A percentile compares a stretch with the other conserved stretches of the same genome.
Evolutionary conservation across 2,888 invertebrate species (phyloP).

Genomic region (Thelaira solivaga): DNA sequence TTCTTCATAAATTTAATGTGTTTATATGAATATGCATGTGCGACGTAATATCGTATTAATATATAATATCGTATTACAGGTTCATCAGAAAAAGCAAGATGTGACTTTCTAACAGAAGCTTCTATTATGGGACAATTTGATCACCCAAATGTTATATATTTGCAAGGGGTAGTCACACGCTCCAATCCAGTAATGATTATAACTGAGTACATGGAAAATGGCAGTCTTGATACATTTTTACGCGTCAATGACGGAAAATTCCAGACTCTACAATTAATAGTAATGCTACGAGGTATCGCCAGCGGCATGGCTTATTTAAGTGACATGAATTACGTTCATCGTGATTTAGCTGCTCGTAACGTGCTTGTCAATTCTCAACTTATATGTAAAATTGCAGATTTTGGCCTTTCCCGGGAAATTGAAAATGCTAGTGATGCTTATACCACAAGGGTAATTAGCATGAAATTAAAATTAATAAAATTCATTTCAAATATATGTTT

Average conservation of each 20-base stretch:
- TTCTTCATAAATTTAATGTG: too few species aligned
- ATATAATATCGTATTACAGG: slow-evolving; percentile 71
- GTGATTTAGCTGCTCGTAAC: slow-evolving; percentile 95
- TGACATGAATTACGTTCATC: slow-evolving; percentile 99
- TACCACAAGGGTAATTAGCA: slow-evolving; percentile 83
- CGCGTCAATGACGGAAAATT: slow-evolving; percentile 97
- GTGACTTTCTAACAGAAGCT: slow-evolving; percentile 99
- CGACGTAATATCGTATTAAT: too few species aligned
- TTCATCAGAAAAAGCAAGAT: slow-evolving; percentile 94
- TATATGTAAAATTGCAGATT: slow-evolving; percentile 99
- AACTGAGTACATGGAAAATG: slow-evolving; percentile 99
- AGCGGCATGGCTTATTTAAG: slow-evolving; percentile 99
- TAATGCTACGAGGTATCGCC: slow-evolving; percentile 98
- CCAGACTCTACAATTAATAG: slow-evolving; percentile 93
- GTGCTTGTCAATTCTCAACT: slow-evolving; percentile 97
- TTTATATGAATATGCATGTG: too few species aligned
- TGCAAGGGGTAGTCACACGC: slow-evolving; percentile 96
- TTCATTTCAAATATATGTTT: background rate
- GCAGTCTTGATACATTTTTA: slow-evolving; percentile 97
- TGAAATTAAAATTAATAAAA: slow-evolving; percentile 65
- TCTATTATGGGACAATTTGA: slow-evolving; percentile 99
- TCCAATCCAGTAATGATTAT: slow-evolving; percentile 99
- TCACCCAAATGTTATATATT: slow-evolving; percentile 98
- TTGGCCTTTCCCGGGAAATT: slow-evolving; percentile 97
- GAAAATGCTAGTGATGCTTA: slow-evolving; percentile 97